Evolutionary conservation across 2,797 vertebrate genomes (phyloP).

Genomic region (Chelon labrosus): DNA sequence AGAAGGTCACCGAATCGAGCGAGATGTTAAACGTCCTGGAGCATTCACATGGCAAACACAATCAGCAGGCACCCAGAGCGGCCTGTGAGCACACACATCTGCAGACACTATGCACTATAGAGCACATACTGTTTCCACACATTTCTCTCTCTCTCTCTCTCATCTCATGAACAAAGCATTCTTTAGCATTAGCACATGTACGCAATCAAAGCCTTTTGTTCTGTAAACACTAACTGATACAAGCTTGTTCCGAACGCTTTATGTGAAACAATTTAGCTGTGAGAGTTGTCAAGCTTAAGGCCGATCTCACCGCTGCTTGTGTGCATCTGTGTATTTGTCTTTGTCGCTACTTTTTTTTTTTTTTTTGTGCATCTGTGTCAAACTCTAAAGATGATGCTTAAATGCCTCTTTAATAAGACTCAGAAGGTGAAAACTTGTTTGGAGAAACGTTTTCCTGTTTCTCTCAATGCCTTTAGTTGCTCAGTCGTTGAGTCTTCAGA

Average conservation of each 20-base stretch:
- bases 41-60: conserved; percentile 54
- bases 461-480: conserved; percentile 44
- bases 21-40: conserved; percentile 48
- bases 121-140: conserved; percentile 62
- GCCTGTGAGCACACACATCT: conserved; percentile 63
- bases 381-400: conserved; percentile 46
- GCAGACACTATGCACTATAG: conserved; percentile 71
- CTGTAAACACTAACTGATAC: conserved; percentile 39
- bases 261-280: conserved; percentile 54
- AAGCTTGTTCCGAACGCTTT: conserved; percentile 48
- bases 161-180: conserved; percentile 55
- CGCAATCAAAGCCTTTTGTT: conserved; percentile 44
- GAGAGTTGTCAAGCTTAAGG: conserved; percentile 38
- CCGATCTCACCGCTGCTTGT: conserved; percentile 45
- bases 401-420: conserved; percentile 63
- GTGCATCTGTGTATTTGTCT: conserved; percentile 21
- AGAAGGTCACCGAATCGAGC: not conserved
- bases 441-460: conserved; percentile 23
- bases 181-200: conserved; percentile 45
- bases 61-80: conserved; percentile 45
- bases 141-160: conserved; percentile 28
- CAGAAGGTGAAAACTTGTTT: not conserved
- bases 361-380: conserved; percentile 38
- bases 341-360: not conserved
- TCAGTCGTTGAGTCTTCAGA: conserved; percentile 49